Conservation (phyloP, 2,888 invertebrate genomes). For the Amphipyra berbera region DNA sequence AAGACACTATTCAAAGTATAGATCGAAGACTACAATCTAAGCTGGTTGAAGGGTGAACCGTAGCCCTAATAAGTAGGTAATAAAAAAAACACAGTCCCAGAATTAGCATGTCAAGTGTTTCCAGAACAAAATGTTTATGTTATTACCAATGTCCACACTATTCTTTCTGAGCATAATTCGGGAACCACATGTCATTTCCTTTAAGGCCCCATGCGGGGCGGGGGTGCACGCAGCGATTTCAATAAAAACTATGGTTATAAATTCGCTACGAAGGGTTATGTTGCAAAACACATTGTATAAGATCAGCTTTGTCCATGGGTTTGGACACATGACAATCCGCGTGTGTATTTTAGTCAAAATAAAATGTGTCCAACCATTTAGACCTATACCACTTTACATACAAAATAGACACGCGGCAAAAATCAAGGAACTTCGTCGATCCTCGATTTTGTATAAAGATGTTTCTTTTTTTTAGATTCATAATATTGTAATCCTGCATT, state of each 20-base stretch:
- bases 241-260: conserved; percentile 67
- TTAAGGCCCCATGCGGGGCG: conserved; percentile 77
- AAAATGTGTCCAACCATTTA: neutral
- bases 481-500: conserved; percentile 8
- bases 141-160: conserved; percentile 67
- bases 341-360: conserved; percentile 3
- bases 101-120: too few species aligned
- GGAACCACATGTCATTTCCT: conserved; percentile 89
- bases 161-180: conserved; percentile 74
- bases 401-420: conserved; percentile 31
- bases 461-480: conserved; percentile 10
- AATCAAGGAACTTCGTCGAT: conserved; percentile 11
- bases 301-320: neutral
- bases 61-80: too few species aligned
- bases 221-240: conserved; percentile 65
- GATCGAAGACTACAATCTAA: too few species aligned
- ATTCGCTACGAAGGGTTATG: conserved; percentile 71
- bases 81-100: too few species aligned
- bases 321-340: neutral
- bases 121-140: too few species aligned
- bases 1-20: too few species aligned
- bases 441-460: too few species aligned
- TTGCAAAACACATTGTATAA: conserved; percentile 52
- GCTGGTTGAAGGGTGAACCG: too few species aligned
- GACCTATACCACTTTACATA: conserved; percentile 13